Percentiles rank a stretch among this genome's conserved stretches.
These are phyloP conservation scores for Sebastes reedi DNA, from an alignment of 2,797 vertebrate species.

Conservation along the genomic window DNA sequence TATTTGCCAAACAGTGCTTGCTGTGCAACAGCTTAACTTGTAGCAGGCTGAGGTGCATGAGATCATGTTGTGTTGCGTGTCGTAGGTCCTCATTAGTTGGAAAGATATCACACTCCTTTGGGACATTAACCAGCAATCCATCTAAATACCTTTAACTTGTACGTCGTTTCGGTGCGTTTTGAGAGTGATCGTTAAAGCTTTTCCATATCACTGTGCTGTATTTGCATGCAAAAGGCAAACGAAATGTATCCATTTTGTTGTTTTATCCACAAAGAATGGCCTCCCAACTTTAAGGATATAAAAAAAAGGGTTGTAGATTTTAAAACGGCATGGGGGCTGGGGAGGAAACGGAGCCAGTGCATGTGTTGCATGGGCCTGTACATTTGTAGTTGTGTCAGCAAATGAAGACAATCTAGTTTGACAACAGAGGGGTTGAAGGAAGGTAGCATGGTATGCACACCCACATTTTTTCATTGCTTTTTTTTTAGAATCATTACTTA, in stretches of 20 bases:
- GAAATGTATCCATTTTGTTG: not conserved
- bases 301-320: slow-evolving; percentile 6
- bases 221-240: slow-evolving; percentile 44
- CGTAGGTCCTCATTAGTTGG: slow-evolving; percentile 1
- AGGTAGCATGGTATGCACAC: not conserved
- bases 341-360: not conserved
- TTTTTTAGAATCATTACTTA: not conserved
- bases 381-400: slow-evolving; percentile 1
- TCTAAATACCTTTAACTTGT: not conserved
- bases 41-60: slow-evolving; percentile 46
- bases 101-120: not conserved
- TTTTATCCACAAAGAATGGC: not conserved
- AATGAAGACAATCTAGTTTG: slow-evolving; percentile 29
- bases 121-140: slow-evolving; percentile 9
- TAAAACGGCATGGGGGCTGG: not conserved
- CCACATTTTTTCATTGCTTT: not conserved
- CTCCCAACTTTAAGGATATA: not conserved
- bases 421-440: not conserved
- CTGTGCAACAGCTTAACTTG: slow-evolving; percentile 33
- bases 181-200: slow-evolving; percentile 1
- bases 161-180: not conserved
- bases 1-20: slow-evolving; percentile 25
- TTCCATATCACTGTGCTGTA: slow-evolving; percentile 35
- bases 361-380: slow-evolving; percentile 36
- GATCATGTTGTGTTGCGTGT: slow-evolving; percentile 21